These are phyloP conservation scores for Tetanocera ferruginea DNA, from an alignment of 2,888 invertebrate species.

Conservation along the genomic window DNA sequence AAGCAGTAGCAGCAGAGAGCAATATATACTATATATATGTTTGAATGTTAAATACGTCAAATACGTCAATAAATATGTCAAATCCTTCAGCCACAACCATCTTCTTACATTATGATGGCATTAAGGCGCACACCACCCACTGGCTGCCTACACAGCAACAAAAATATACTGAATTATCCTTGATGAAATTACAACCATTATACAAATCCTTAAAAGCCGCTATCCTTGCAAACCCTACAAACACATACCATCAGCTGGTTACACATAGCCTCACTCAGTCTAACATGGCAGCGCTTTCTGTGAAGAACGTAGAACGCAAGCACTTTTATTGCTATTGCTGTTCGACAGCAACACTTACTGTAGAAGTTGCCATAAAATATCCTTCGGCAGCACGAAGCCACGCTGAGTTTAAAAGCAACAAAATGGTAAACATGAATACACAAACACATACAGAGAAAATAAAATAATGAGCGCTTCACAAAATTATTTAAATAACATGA, in stretches of 20 bases:
- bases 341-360: too few relatives aligned
- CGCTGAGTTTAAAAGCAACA: neutral
- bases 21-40: neutral
- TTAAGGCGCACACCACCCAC: neutral
- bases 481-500: slow-evolving; percentile 24
- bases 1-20: neutral
- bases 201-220: neutral
- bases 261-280: neutral
- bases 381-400: neutral
- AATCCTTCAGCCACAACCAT: neutral
- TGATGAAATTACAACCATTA: slow-evolving; percentile 30
- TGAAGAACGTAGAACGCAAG: too few relatives aligned
- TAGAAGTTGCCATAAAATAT: neutral
- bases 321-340: too few relatives aligned
- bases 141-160: neutral
- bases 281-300: neutral
- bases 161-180: slow-evolving; percentile 26
- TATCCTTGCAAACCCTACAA: neutral
- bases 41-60: neutral
- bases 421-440: neutral
- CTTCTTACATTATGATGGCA: neutral
- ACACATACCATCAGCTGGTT: neutral
- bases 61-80: neutral
- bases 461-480: neutral
- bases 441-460: neutral